Percentiles rank a stretch among this genome's conserved stretches.
Conservation (phyloP, 2,113 vertebrate genomes). For the Prunella fulvescens region DNA sequence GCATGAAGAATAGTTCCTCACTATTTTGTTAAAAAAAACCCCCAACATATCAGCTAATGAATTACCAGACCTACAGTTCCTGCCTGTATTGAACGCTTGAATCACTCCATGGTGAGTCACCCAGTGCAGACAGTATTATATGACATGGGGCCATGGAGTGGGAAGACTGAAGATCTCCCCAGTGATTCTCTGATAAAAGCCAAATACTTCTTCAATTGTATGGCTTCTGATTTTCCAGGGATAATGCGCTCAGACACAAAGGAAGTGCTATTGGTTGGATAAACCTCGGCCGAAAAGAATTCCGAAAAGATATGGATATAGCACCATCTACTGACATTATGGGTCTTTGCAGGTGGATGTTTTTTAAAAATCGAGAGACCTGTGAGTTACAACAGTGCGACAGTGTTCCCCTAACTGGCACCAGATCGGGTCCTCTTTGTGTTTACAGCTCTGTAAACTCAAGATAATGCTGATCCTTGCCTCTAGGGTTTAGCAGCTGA, state of each 20-base stretch:
- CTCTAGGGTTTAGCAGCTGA: background rate
- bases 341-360: background rate
- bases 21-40: background rate
- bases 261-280: background rate
- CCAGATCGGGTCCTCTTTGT: background rate
- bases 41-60: background rate
- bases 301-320: background rate
- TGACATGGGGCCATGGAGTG: background rate
- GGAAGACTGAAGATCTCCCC: background rate
- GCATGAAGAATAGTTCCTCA: background rate
- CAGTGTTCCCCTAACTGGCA: background rate
- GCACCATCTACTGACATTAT: slow-evolving; percentile 40
- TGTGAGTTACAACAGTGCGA: rapidly evolving
- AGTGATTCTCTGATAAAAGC: background rate
- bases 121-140: background rate
- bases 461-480: background rate
- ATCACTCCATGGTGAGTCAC: background rate
- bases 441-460: background rate
- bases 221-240: background rate
- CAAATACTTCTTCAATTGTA: background rate
- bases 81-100: background rate
- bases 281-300: background rate
- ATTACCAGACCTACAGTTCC: background rate
- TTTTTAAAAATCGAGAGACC: background rate
- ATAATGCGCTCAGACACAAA: background rate